phyloP scores from a whole-genome alignment of 2,113 vertebrate genomes.

The Tamias sibiricus region DNA sequence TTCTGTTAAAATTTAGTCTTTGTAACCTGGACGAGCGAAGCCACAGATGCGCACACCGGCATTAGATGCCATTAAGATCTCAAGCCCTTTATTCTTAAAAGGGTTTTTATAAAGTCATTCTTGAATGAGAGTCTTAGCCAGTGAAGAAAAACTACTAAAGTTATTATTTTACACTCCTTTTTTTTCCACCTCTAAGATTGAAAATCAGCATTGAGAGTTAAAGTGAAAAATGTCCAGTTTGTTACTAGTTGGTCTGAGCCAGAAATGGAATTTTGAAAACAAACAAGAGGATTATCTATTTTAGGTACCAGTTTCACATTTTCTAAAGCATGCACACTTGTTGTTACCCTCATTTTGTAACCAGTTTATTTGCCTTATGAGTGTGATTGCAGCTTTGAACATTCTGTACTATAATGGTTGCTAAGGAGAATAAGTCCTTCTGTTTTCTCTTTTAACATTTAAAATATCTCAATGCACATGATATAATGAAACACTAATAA shows the following conservation, averaged over 20 bases:
- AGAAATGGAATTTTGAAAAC: constrained; percentile 18
- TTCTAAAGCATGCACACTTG: constrained; percentile 72
- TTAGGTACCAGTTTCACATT: constrained; percentile 25
- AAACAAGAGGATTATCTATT: not conserved
- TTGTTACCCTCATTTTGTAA: constrained; percentile 64
- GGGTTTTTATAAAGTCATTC: constrained; percentile 19
- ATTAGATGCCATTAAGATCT: not conserved
- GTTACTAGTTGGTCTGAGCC: not conserved
- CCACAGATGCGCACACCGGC: not conserved
- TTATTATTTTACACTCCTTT: not conserved
- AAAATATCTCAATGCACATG: constrained; percentile 75
- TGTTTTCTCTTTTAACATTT: constrained; percentile 70
- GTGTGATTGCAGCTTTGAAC: constrained; percentile 73
- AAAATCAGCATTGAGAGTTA: not conserved
- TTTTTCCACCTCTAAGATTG: not conserved
- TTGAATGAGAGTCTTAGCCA: constrained; percentile 38
- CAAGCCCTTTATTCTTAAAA: constrained; percentile 75
- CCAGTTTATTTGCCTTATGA: constrained; percentile 57
- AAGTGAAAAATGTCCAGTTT: not conserved
- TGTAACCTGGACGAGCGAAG: not conserved
- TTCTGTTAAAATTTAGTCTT: constrained; percentile 7
- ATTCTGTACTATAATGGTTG: constrained; percentile 70
- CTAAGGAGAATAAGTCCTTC: constrained; percentile 68
- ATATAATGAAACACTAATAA: constrained; percentile 61
- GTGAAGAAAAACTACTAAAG: not conserved